Conservation (phyloP, 2,888 invertebrate species). For the Sclerodermus sp. region DNA sequence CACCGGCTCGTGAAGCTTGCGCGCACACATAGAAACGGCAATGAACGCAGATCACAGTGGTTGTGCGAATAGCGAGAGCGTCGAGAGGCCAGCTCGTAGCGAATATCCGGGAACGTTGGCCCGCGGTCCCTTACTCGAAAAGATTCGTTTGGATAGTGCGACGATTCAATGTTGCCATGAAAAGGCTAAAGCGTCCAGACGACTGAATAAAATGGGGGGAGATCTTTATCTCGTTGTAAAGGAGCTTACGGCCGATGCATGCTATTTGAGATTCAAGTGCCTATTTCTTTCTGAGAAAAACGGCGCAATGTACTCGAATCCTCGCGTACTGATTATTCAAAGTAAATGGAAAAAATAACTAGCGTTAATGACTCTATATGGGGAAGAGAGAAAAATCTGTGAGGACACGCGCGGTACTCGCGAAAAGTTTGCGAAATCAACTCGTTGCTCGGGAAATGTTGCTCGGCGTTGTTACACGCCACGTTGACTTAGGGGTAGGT, state of each 20-base stretch:
- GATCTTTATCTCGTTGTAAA: constrained; percentile 19
- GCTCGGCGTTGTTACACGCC: no score
- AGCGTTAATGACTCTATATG: no score
- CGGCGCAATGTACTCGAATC: no score
- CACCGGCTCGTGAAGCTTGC: constrained; percentile 3
- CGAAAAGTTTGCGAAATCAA: no score
- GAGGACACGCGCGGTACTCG: no score
- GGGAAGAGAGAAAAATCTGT: no score
- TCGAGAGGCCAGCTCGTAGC: constrained; percentile 12
- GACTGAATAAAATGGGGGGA: constrained; percentile 13
- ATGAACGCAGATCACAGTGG: not conserved
- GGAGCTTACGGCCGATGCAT: constrained; percentile 12
- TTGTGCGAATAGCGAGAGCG: not conserved
- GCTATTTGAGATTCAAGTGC: no score
- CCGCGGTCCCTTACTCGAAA: constrained; percentile 19
- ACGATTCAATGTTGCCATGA: constrained; percentile 20
- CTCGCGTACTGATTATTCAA: no score
- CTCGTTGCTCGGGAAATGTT: no score
- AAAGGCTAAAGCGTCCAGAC: constrained; percentile 14
- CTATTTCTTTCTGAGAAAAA: not conserved
- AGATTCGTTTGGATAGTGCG: constrained; percentile 34
- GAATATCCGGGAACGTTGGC: constrained; percentile 27
- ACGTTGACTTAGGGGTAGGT: no score
- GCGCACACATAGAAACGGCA: constrained; percentile 17
- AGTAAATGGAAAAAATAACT: no score